Conservation (phyloP, 2,888 invertebrate genomes). For the Dynastes tityus region DNA sequence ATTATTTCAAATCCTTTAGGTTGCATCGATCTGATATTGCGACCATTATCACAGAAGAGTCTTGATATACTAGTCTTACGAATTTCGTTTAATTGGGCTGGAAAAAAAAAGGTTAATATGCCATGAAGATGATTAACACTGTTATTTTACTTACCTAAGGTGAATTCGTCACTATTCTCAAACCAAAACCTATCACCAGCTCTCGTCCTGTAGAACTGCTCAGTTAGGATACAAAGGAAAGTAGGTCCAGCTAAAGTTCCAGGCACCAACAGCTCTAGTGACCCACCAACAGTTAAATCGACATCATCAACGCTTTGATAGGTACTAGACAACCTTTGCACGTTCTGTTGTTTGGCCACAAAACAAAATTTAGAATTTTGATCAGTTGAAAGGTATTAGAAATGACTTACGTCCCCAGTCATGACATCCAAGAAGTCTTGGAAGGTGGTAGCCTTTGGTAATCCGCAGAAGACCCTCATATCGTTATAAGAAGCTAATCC, state of each 20-base stretch:
- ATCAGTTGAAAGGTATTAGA: not conserved
- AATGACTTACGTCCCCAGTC: slow-evolving; percentile 73
- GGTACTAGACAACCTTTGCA: slow-evolving; percentile 76
- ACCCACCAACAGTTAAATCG: slow-evolving; percentile 89
- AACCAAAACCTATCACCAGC: slow-evolving; percentile 92
- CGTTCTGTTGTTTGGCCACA: slow-evolving; percentile 71
- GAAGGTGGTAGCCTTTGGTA: slow-evolving; percentile 80
- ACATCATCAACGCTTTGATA: slow-evolving; percentile 87
- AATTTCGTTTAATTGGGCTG: slow-evolving; percentile 82
- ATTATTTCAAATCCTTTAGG: slow-evolving; percentile 79
- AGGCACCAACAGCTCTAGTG: slow-evolving; percentile 83
- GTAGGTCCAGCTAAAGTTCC: slow-evolving; percentile 90
- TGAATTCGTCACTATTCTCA: slow-evolving; percentile 80
- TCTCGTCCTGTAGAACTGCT: slow-evolving; percentile 90
- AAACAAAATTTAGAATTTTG: not conserved
- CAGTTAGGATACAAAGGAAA: slow-evolving; percentile 88
- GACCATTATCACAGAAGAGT: slow-evolving; percentile 86
- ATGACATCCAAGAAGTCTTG: slow-evolving; percentile 81
- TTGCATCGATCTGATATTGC: slow-evolving; percentile 79
- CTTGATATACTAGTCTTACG: slow-evolving; percentile 85
- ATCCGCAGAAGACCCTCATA: slow-evolving; percentile 83
- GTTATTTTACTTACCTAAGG: slow-evolving; percentile 71
- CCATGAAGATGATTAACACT: not conserved
- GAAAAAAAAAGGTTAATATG: slow-evolving; percentile 49
- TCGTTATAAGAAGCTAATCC: slow-evolving; percentile 86